phyloP scores from a whole-genome alignment of 1,140 invertebrate genomes.

The Trypoxylus dichotomus region DNA sequence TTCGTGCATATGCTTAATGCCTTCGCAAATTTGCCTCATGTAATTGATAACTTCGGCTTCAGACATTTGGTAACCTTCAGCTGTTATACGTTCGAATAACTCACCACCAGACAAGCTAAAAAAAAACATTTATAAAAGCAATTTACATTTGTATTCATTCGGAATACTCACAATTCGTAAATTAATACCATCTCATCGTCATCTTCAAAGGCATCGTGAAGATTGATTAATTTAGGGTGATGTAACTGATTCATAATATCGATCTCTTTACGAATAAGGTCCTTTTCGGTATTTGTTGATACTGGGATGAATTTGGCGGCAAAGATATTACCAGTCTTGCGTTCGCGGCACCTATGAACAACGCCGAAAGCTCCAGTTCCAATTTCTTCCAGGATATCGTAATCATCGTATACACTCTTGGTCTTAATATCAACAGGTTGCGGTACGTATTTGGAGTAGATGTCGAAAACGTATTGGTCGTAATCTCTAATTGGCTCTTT shows the following conservation, averaged over 20 bases:
- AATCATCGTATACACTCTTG: slow-evolving; percentile 94
- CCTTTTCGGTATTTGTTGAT: slow-evolving; percentile 92
- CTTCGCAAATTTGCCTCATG: slow-evolving; percentile 98
- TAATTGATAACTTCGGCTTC: slow-evolving; percentile 99
- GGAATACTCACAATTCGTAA: slow-evolving; percentile 90
- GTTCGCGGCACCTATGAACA: slow-evolving; percentile 95
- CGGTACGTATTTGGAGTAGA: slow-evolving; percentile 95
- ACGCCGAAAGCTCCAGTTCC: slow-evolving; percentile 99
- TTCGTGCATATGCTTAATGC: slow-evolving; percentile 99
- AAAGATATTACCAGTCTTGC: slow-evolving; percentile 94
- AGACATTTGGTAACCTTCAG: slow-evolving; percentile 97
- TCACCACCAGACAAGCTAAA: slow-evolving; percentile 94
- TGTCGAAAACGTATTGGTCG: slow-evolving; percentile 96
- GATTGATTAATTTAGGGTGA: slow-evolving; percentile 95
- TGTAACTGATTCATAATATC: slow-evolving; percentile 99
- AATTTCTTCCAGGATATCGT: slow-evolving; percentile 99
- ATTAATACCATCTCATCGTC: slow-evolving; percentile 99
- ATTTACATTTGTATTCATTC: slow-evolving; percentile 24
- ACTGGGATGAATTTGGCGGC: slow-evolving; percentile 99
- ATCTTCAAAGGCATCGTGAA: slow-evolving; percentile 99
- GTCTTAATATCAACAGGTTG: slow-evolving; percentile 95
- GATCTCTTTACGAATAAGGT: slow-evolving; percentile 96
- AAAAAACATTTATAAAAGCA: slow-evolving; percentile 34
- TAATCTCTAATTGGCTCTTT: slow-evolving; percentile 90
- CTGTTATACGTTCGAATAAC: slow-evolving; percentile 96